Conservation (phyloP, 2,888 invertebrate genomes). For the Spodoptera exigua region DNA sequence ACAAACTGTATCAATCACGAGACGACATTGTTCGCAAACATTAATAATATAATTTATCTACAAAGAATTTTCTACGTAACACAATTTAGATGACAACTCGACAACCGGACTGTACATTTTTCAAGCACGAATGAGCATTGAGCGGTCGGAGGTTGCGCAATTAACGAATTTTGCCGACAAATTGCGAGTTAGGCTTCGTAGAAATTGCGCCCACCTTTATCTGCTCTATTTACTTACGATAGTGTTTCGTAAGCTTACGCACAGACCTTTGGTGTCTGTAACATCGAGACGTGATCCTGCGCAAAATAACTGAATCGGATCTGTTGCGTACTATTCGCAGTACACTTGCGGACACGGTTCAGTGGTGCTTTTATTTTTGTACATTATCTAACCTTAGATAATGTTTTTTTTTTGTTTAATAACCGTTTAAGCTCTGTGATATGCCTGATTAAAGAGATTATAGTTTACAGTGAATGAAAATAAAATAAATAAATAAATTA, state of each 20-base stretch:
- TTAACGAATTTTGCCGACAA: conserved; percentile 63
- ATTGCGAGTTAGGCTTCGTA: conserved; percentile 58
- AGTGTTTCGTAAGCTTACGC: conserved; percentile 67
- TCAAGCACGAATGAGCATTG: conserved; percentile 62
- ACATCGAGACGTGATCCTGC: conserved; percentile 72
- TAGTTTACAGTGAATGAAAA: too few relatives aligned
- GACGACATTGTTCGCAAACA: conserved; percentile 36
- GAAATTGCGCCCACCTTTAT: conserved; percentile 70
- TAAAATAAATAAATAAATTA: too few relatives aligned
- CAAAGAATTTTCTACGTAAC: conserved; percentile 46
- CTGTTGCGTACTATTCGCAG: conserved; percentile 64
- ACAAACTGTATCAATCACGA: conserved; percentile 48
- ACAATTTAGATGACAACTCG: conserved; percentile 55
- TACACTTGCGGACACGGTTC: conserved; percentile 50
- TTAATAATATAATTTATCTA: conserved; percentile 34
- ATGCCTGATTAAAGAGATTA: too few relatives aligned
- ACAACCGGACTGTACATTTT: conserved; percentile 55
- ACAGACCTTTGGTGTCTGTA: conserved; percentile 76
- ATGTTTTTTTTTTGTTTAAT: conserved; percentile 1
- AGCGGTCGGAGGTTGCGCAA: conserved; percentile 57
- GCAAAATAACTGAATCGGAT: conserved; percentile 64
- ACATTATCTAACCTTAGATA: conserved; percentile 3
- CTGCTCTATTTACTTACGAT: conserved; percentile 66
- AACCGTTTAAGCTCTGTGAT: too few relatives aligned
- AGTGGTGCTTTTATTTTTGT: conserved; percentile 16